Evolutionary conservation across 1,140 invertebrate species (phyloP), one percentile per base, ranked within the genome.

Genomic region (Hormaphis cornu): DNA sequence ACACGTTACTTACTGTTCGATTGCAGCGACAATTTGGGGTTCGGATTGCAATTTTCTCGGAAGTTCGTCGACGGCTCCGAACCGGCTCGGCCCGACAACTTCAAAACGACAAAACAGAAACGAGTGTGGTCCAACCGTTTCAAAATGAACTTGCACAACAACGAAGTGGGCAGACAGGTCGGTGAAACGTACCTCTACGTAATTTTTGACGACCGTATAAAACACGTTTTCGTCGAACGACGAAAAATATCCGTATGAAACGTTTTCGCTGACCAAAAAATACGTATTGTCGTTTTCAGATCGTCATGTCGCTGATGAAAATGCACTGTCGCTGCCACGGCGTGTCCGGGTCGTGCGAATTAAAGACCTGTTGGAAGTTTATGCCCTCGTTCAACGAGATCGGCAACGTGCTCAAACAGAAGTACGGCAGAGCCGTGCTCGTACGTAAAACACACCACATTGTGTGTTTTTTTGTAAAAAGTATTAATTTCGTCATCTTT

Each of bases 111-210:
- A 44, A 76, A 81, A 75, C 71, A 79, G 70, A 76, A 77, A 59
- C 77, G 78, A 66, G 72, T 74, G 6, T 73, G 77, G 71, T 80
- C 80, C 74, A 78, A 81, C 18, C 81, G 93, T 35, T 89, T 89
- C 52, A 79, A 93, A 72, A 96, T 97, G 93, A 97, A 98, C 80
- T 82, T 97, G 35, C 95, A 98, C 79, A 98, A 98, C 78, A 97
- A 97, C 80, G 86, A 89, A 76, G 91, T 90, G 24, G 94, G 94
- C 58, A 82, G 93, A 80, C 90, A 91, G 87, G 93, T 95, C 5
- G 3, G 46, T n/a, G n/a, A n/a, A n/a, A n/a, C n/a, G n/a, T n/a
- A n/a, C n/a, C n/a, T n/a, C n/a, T n/a, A n/a, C n/a, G n/a, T n/a
- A n/a, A n/a, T n/a, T n/a, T n/a, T n/a, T n/a, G n/a, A n/a, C n/a